phyloP scores from a whole-genome alignment of 2,888 invertebrate species.

The Kuschelorhynchus macadamiae region DNA sequence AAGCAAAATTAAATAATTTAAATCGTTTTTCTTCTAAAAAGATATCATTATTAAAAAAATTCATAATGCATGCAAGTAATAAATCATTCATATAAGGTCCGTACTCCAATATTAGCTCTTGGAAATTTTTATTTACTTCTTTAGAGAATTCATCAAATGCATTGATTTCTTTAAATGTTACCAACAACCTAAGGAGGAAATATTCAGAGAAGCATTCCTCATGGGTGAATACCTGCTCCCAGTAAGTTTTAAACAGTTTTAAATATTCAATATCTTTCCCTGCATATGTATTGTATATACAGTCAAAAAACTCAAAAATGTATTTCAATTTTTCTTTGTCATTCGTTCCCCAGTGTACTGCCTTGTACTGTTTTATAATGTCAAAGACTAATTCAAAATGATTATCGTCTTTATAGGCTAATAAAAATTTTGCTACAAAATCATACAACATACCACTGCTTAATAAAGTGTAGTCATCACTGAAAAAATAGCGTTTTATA shows the following conservation, averaged over 20 bases:
- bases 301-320: conserved; percentile 17
- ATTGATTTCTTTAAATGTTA: conserved; percentile 4
- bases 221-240: conserved; percentile 24
- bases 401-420: background rate
- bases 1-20: conserved; percentile 5
- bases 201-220: conserved; percentile 24
- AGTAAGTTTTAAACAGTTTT: conserved; percentile 11
- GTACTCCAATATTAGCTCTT: conserved; percentile 6
- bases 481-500: conserved; percentile 16
- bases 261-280: conserved; percentile 12
- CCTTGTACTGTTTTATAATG: conserved; percentile 13
- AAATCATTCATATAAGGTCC: conserved; percentile 22
- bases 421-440: conserved; percentile 25
- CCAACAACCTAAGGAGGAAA: conserved; percentile 24
- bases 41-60: conserved; percentile 1
- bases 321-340: background rate
- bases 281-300: conserved; percentile 1
- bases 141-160: conserved; percentile 12
- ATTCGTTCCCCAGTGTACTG: background rate
- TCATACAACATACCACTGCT: background rate
- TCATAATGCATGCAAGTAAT: conserved; percentile 6
- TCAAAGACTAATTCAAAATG: conserved; percentile 28
- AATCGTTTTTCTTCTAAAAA: background rate
- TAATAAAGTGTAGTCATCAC: background rate
- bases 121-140: conserved; percentile 13